phyloP scores from a whole-genome alignment of 2,797 vertebrate species.

The Lithobates sylvaticus region DNA sequence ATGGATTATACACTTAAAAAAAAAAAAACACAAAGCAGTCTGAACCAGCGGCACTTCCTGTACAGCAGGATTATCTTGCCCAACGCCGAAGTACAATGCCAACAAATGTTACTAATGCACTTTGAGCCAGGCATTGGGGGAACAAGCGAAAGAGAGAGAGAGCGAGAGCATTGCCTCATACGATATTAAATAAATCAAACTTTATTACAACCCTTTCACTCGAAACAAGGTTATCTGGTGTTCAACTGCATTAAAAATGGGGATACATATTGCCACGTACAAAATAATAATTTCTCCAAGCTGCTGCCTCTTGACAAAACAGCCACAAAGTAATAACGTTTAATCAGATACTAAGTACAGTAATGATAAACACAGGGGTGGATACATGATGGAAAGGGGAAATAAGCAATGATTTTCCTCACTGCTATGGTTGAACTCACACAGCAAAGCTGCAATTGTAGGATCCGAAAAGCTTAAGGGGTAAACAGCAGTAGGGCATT shows the following conservation, averaged over 20 bases:
- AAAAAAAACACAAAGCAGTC: constrained; percentile 29
- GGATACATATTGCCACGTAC: not conserved
- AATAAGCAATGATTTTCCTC: not conserved
- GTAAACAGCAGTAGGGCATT: constrained; percentile 31
- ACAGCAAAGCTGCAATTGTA: constrained; percentile 1
- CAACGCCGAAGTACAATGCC: constrained; percentile 5
- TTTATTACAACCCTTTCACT: constrained; percentile 32
- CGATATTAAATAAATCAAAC: constrained; percentile 40
- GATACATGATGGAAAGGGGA: not conserved
- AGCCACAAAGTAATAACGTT: constrained; percentile 24
- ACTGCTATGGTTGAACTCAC: not conserved
- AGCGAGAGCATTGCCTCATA: constrained; percentile 7
- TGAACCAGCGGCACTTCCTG: constrained; percentile 26
- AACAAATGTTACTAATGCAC: constrained; percentile 20
- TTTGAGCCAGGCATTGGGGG: constrained; percentile 4
- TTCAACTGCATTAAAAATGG: constrained; percentile 21
- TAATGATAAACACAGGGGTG: constrained; percentile 36
- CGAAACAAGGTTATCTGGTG: constrained; percentile 44
- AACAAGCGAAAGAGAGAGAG: not conserved
- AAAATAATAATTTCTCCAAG: constrained; percentile 8
- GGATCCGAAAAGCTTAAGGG: constrained; percentile 25
- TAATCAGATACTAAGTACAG: constrained; percentile 38
- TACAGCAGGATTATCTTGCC: constrained; percentile 42
- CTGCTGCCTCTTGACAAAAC: constrained; percentile 13
- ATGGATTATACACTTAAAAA: constrained; percentile 39